Percentiles rank a stretch among this genome's conserved stretches.
phyloP scores from a whole-genome alignment of 2,113 vertebrate species.

The Myrmecobius fasciatus region DNA sequence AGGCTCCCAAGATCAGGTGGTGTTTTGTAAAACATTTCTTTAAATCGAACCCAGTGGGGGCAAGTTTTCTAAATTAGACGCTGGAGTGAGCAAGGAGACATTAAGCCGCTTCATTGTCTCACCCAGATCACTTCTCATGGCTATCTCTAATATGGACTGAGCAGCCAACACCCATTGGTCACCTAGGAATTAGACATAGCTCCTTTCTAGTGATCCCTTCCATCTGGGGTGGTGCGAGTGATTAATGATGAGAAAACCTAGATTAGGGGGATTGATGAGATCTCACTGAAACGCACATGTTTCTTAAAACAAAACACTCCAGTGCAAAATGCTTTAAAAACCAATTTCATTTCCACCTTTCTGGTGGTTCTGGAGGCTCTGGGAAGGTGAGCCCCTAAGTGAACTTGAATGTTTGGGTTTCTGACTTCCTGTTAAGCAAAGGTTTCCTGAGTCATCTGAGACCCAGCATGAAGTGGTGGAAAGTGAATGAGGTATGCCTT shows the following conservation, averaged over 20 bases:
- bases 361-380: neutral
- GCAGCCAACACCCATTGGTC: neutral
- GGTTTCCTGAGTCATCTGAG: constrained; percentile 23
- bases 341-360: neutral
- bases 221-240: neutral
- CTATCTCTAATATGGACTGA: neutral
- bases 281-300: neutral
- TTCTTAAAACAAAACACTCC: neutral
- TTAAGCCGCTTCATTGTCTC: neutral
- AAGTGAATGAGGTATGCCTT: neutral
- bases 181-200: neutral
- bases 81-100: neutral
- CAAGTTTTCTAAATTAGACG: neutral
- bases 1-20: constrained; percentile 19
- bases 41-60: neutral
- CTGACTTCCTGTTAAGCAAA: constrained; percentile 23
- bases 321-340: neutral
- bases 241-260: neutral
- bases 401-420: neutral
- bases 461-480: neutral
- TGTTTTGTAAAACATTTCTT: neutral
- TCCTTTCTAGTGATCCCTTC: neutral
- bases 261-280: neutral
- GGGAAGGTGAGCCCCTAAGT: neutral
- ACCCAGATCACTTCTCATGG: neutral